Base-by-base conservation (phyloP, 2,113 vertebrate species). In the Polyodon spathula region DNA sequence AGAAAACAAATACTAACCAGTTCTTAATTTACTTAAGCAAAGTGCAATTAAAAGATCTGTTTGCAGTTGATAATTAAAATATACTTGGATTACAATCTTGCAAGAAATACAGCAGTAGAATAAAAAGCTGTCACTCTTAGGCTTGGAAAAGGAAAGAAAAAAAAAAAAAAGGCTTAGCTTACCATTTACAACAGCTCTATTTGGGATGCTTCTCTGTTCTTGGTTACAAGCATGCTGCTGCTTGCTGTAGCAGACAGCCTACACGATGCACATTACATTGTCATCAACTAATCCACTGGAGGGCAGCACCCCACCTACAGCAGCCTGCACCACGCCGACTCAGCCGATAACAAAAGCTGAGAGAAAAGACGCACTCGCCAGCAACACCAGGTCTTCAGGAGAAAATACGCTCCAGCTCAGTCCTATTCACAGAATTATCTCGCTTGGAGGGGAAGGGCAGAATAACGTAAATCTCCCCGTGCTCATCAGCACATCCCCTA, bases 101-200 rank as follows among this genome's bases (percentile, higher is more conserved):
- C n/a, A n/a, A n/a, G n/a, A n/a, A n/a, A n/a, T n/a, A n/a, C n/a
- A n/a, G n/a, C n/a, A n/a, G n/a, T n/a, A n/a, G n/a, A n/a, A n/a
- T n/a, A n/a, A n/a, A n/a, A n/a, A n/a, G n/a, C n/a, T n/a, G n/a
- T n/a, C n/a, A n/a, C n/a, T n/a, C n/a, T n/a, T n/a, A n/a, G n/a
- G n/a, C n/a, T n/a, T n/a, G n/a, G n/a, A n/a, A n/a, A n/a, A n/a
- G n/a, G n/a, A n/a, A n/a, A n/a, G n/a, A n/a, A n/a, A 53, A 55
- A 37, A 37, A 38, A 55, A 61, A 43, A 76, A 81, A 72, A 65
- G 66, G 65, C 63, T 61, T 72, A 74, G 79, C 94, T 97, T 95
- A 97, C 93, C 94, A 97, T 97, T 86, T 93, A 93, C 90, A 89
- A 88, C 84, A 82, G 87, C 89, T 89, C 84, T 81, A 89, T 80